phyloP scores from a whole-genome alignment of 2,888 invertebrate species.

The Lymantria monacha region DNA sequence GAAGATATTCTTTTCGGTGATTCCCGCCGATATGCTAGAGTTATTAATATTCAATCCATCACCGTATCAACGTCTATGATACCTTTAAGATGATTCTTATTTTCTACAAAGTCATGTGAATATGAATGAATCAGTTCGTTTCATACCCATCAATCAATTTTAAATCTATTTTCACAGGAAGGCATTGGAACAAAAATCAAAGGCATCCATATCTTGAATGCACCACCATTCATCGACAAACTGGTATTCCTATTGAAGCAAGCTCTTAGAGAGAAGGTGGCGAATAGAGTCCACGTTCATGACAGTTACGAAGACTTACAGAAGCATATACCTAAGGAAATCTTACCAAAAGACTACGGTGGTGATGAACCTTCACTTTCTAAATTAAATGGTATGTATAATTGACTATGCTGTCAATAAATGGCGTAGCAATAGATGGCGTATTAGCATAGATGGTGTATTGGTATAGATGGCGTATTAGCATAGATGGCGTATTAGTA shows the following conservation, averaged over 20 bases:
- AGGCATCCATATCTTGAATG: slow-evolving; percentile 70
- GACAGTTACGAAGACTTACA: slow-evolving; percentile 59
- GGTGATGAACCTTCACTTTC: slow-evolving; percentile 54
- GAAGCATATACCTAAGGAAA: slow-evolving; percentile 63
- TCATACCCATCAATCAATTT: too few relatives aligned
- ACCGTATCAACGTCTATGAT: too few relatives aligned
- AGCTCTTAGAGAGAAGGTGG: slow-evolving; percentile 65
- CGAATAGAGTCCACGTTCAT: slow-evolving; percentile 64
- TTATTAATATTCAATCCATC: too few relatives aligned
- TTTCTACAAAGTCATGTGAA: too few relatives aligned
- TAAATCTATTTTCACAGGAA: slow-evolving; percentile 66
- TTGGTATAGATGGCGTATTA: too few relatives aligned
- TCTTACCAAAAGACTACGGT: slow-evolving; percentile 64
- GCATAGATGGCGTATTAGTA: too few relatives aligned
- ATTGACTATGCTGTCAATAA: background rate
- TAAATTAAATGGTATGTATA: slow-evolving; percentile 52
- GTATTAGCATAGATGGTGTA: too few relatives aligned
- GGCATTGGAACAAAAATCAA: slow-evolving; percentile 70
- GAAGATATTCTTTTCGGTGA: too few relatives aligned
- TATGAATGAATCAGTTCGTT: too few relatives aligned
- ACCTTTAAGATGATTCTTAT: too few relatives aligned
- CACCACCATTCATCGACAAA: slow-evolving; percentile 65
- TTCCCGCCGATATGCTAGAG: too few relatives aligned
- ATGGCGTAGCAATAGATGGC: too few relatives aligned
- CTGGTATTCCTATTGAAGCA: slow-evolving; percentile 62